Base-by-base conservation (phyloP, 2,113 vertebrate species). In the Baryphthengus martii region DNA sequence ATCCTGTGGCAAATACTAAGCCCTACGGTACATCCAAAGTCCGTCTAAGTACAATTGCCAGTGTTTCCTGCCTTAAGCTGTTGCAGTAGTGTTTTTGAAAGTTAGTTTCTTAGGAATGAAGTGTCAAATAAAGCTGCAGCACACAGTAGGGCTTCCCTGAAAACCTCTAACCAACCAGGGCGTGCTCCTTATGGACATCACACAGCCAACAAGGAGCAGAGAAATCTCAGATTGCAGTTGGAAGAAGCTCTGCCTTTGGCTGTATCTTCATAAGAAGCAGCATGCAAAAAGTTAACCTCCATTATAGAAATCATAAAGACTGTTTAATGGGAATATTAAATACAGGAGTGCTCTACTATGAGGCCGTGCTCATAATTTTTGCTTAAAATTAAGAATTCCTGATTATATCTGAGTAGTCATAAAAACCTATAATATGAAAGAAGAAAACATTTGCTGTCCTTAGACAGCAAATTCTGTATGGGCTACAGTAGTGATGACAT, bases 221-320 rank as follows among this genome's bases (percentile, higher is more conserved):
- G 45, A 37, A 85, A n/a, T 79, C n/a, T 28, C 40, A 0, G 0
- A 1, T 2, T 52, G 13, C 39, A 4, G 37, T 31, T 16, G 45
- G 35, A 58, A 72, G 19, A 47, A 45, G 9, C 62, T 78, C 58
- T 72, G 42, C 15, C 26, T 76, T 6, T 2, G 37, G 8, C 35
- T 66, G 2, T 77, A 24, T 56, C 37, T 59, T 88, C 49, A 4
- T 2, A 68, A 19, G 19, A 31, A 35, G 44, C 35, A 12, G 47
- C 42, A 4, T 70, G 55, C 63, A 25, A 33, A 50, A 61, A 83
- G 42, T n/a, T 77, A 26, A 40, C 29, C 4, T 89, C 9, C 3
- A 4, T 8, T 7, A 13, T 28, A 44, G 58, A 82, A 67, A 33
- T 39, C 1, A 67, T 61, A 31, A 39, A 21, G 68, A 23, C 6